Percentiles rank a stretch among this genome's conserved stretches.
Conservation (phyloP, 2,797 vertebrate species). For the Jordanella pulchra region DNA sequence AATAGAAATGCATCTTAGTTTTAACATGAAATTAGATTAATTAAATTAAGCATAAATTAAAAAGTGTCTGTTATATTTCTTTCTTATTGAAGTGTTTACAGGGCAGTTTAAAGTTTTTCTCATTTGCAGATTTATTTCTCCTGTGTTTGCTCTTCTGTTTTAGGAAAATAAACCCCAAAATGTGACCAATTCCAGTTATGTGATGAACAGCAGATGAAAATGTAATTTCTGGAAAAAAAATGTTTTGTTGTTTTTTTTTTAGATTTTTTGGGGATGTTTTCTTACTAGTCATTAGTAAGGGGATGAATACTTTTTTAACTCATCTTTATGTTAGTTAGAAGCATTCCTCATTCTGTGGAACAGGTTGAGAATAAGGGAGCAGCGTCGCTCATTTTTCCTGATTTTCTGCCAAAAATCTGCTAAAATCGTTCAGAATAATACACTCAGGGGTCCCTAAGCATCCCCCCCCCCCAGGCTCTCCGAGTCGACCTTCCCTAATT, state of each 20-base stretch:
- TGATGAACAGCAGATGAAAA: neutral
- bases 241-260: too few relatives aligned
- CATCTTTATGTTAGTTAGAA: neutral
- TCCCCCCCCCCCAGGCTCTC: conserved; percentile 16
- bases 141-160: neutral
- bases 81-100: neutral
- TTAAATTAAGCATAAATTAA: neutral
- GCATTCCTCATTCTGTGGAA: neutral
- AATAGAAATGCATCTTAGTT: neutral
- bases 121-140: neutral
- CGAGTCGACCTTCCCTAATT: conserved; percentile 60
- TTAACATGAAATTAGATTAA: neutral
- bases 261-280: too few relatives aligned
- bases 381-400: neutral
- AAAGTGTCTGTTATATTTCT: neutral
- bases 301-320: too few relatives aligned
- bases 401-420: neutral
- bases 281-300: too few relatives aligned
- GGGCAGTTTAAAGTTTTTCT: neutral
- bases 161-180: neutral
- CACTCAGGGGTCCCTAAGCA: conserved; percentile 9
- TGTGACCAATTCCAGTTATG: neutral
- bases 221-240: too few relatives aligned
- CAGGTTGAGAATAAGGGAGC: neutral
- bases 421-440: conserved; percentile 16